phyloP scores from a whole-genome alignment of 2,888 invertebrate species.

The Beris morrisii region DNA sequence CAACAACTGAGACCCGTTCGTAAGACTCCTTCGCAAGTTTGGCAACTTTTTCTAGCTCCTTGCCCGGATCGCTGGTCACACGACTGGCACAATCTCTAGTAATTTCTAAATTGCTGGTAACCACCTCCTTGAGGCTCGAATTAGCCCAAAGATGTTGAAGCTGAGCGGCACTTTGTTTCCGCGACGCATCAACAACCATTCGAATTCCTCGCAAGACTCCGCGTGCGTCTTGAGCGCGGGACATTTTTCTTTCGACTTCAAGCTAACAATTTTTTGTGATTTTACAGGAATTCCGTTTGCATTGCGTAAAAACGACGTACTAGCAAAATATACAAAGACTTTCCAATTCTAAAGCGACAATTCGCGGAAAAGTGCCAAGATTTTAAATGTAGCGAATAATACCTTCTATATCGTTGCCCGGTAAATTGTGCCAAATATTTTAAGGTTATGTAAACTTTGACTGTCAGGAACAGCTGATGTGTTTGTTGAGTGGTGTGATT shows the following conservation, averaged over 20 bases:
- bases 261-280: background rate
- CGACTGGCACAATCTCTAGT: slow-evolving; percentile 44
- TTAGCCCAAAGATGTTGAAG: slow-evolving; percentile 67
- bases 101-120: slow-evolving; percentile 45
- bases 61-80: slow-evolving; percentile 45
- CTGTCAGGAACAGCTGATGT: no score
- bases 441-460: no score
- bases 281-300: background rate
- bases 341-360: background rate
- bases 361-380: background rate
- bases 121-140: slow-evolving; percentile 66
- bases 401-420: no score
- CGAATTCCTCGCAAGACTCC: slow-evolving; percentile 71
- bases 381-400: no score
- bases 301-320: background rate
- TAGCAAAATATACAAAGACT: background rate
- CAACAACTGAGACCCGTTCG: slow-evolving; percentile 69
- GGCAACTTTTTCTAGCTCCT: slow-evolving; percentile 53
- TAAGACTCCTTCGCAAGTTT: slow-evolving; percentile 61
- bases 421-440: no score
- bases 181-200: slow-evolving; percentile 66
- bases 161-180: slow-evolving; percentile 66
- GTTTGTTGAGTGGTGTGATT: no score
- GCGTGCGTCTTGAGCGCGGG: slow-evolving; percentile 65
- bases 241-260: slow-evolving; percentile 54